Conservation (phyloP, 2,888 invertebrate species). For the Tuberolachnus salignus region DNA sequence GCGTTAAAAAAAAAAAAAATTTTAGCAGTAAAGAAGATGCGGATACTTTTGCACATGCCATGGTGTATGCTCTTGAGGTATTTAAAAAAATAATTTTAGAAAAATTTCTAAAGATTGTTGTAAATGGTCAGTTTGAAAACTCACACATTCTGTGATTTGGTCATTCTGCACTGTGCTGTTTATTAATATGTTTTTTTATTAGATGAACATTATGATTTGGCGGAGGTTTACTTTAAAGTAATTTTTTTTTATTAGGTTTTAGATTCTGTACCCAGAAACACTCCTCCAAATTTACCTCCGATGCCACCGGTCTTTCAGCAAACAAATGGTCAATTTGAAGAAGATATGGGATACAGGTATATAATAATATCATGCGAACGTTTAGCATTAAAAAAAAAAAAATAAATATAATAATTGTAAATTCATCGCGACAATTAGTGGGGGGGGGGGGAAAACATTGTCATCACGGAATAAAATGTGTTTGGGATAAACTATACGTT, state of each 20-base stretch:
- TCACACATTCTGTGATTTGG: too few relatives aligned
- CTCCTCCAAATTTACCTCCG: constrained; percentile 60
- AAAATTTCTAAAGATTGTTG: too few relatives aligned
- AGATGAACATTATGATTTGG: not conserved
- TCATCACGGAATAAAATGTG: too few relatives aligned
- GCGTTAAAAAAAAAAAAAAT: too few relatives aligned
- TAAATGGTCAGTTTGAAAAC: too few relatives aligned
- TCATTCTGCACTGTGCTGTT: too few relatives aligned
- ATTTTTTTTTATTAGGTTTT: constrained; percentile 37
- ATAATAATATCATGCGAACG: constrained; percentile 57
- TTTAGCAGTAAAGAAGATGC: constrained; percentile 97
- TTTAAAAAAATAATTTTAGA: constrained; percentile 60
- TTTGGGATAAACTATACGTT: too few relatives aligned
- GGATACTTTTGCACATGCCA: constrained; percentile 91
- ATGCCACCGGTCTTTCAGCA: constrained; percentile 63
- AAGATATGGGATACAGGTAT: constrained; percentile 89
- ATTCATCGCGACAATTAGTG: too few relatives aligned
- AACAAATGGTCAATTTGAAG: constrained; percentile 71
- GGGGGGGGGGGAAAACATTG: too few relatives aligned
- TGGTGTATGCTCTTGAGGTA: constrained; percentile 94
- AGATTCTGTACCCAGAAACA: constrained; percentile 44
- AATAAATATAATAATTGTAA: too few relatives aligned
- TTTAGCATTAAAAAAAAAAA: too few relatives aligned
- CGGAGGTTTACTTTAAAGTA: not conserved
- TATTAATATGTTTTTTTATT: too few relatives aligned